Percentiles rank a stretch among this genome's conserved stretches.
Conservation (phyloP, 2,888 invertebrate species). For the Morpho helenor region DNA sequence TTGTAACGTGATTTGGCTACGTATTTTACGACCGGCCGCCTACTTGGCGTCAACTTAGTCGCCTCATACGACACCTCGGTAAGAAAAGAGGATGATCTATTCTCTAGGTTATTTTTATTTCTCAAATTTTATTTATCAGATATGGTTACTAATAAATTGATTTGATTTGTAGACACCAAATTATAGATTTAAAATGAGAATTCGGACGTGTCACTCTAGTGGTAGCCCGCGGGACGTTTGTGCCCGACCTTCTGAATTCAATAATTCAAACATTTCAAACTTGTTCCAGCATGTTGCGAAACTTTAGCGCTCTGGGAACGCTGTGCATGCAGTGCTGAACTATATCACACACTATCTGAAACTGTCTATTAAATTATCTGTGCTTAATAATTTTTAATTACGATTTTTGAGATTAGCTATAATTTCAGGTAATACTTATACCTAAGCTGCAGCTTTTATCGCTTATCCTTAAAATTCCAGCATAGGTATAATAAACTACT, state of each 20-base stretch:
- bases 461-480: too few species aligned
- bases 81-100: too few species aligned
- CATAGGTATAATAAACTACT: too few species aligned
- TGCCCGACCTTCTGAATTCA: constrained; percentile 26
- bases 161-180: too few species aligned
- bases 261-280: constrained; percentile 32
- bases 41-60: too few species aligned
- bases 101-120: too few species aligned
- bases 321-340: constrained; percentile 17
- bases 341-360: constrained; percentile 4
- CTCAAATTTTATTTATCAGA: too few species aligned
- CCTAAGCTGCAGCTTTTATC: too few species aligned
- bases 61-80: too few species aligned
- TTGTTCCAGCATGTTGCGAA: constrained; percentile 32
- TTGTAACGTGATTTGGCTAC: too few species aligned
- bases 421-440: background rate
- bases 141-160: too few species aligned
- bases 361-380: constrained; percentile 9
- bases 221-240: constrained; percentile 30
- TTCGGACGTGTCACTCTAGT: constrained; percentile 10
- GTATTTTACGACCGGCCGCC: too few species aligned
- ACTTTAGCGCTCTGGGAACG: constrained; percentile 26
- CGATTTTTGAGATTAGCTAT: background rate
- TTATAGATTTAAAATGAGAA: background rate
- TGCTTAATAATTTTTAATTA: background rate